Evolutionary conservation across 2,888 invertebrate genomes (phyloP), one percentile per base, ranked within the genome.

Genomic region (Anodontia alba): DNA sequence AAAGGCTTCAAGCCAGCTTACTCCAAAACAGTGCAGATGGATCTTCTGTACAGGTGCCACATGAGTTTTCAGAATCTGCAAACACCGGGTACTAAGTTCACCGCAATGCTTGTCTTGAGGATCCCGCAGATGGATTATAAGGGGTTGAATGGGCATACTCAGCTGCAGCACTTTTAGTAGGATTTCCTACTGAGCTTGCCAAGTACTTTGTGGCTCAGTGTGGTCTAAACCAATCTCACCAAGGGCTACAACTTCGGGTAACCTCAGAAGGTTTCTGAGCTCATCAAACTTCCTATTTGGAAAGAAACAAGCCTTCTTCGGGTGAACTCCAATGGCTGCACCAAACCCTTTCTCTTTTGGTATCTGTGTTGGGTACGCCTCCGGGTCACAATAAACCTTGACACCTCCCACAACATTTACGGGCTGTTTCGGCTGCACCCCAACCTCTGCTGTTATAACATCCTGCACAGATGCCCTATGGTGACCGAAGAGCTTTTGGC

Each of bases 11-110:
- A 57, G 26, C 70, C 78, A 78, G 20, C 31, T 31, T 5, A 42
- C 73, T 12, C 38, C 38, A 62, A 78, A 78, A 36, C 72, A 78
- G 23, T 78, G 78, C 1, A 78, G 62, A n/a, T 78, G 73, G 1
- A 78, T 70, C 20, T 42, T 73, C 62, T 78, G 78, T 0, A 23
- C 36, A 5, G 46, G 73, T 17, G 69, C 36, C 2, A n/a, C 26
- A 54, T 26, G 49, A 1, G 38, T 54, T 31, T 71, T 71, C 79
- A 79, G 57, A 1, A 73, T 33, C 29, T 79, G 66, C 31, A 78
- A 62, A 17, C 62, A 33, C 10, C 5, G 3, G 33, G 33, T 62
- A 33, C 7, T 33, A 33, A 33, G 62, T 33, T 33, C 62, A 51
- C 12, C 5, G n/a, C 51, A 51, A 51, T 51, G 20, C 23, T n/a